Conservation (phyloP, 2,888 invertebrate genomes). For the Nezara viridula region DNA sequence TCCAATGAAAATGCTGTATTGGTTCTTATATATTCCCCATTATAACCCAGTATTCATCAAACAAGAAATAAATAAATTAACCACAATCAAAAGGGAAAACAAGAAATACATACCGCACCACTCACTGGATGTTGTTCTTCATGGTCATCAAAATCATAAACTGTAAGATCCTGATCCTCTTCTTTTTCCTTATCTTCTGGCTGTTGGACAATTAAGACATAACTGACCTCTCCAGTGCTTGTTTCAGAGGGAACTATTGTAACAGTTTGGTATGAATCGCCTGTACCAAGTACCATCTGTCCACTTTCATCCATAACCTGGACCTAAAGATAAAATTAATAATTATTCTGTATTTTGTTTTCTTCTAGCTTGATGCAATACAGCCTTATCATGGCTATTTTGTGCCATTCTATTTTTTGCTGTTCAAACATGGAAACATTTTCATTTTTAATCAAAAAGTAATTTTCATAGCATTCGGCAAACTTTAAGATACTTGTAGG, state of each 20-base stretch:
- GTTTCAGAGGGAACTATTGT: slow-evolving; percentile 86
- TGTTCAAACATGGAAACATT: too few relatives aligned
- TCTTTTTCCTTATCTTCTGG: slow-evolving; percentile 74
- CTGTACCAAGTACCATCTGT: slow-evolving; percentile 67
- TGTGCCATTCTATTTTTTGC: too few relatives aligned
- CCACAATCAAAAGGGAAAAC: neutral
- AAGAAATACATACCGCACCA: slow-evolving; percentile 66
- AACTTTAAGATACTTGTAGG: too few relatives aligned
- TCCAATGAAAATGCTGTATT: too few relatives aligned
- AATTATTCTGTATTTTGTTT: neutral
- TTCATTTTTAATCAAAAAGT: too few relatives aligned
- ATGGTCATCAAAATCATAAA: slow-evolving; percentile 83
- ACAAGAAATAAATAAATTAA: too few relatives aligned
- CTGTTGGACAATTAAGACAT: slow-evolving; percentile 88
- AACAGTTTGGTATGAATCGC: slow-evolving; percentile 82
- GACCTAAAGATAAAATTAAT: slow-evolving; percentile 34
- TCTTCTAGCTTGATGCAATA: too few relatives aligned
- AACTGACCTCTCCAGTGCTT: slow-evolving; percentile 85
- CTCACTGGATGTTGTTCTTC: slow-evolving; percentile 72
- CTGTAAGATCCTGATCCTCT: slow-evolving; percentile 73
- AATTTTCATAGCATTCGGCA: too few relatives aligned
- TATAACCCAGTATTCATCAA: too few relatives aligned
- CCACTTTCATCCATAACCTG: slow-evolving; percentile 63
- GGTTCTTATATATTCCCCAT: too few relatives aligned
- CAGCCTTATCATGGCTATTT: too few relatives aligned